phyloP scores from a whole-genome alignment of 2,113 vertebrate species.

The Dipodomys stephensi region DNA sequence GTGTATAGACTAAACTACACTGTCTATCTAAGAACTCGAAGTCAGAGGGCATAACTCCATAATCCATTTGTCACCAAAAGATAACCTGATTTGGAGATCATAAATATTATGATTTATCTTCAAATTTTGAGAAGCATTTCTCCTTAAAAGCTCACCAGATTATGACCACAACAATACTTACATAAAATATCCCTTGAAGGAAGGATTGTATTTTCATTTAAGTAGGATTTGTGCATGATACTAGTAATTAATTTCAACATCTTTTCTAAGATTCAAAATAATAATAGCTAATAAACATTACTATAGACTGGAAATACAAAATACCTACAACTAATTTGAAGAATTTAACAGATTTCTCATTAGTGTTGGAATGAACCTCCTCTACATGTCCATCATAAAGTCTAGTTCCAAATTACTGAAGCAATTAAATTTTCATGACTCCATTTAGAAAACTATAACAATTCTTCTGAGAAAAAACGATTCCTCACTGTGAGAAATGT shows the following conservation, averaged over 20 bases:
- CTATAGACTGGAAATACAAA: neutral
- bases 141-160: constrained; percentile 32
- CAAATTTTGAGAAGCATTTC: constrained; percentile 40
- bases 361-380: neutral
- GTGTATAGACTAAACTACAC: constrained; percentile 74
- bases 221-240: neutral
- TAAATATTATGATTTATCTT: neutral
- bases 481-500: constrained; percentile 26
- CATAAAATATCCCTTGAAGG: constrained; percentile 20
- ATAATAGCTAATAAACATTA: constrained; percentile 17
- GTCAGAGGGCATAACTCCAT: constrained; percentile 67
- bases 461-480: neutral
- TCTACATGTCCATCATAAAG: neutral
- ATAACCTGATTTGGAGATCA: constrained; percentile 36
- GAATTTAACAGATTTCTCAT: neutral
- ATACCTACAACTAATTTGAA: constrained; percentile 25
- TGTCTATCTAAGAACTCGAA: constrained; percentile 67
- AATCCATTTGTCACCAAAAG: constrained; percentile 59
- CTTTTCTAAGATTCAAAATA: constrained; percentile 54
- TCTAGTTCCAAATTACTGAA: constrained; percentile 44
- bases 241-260: constrained; percentile 30
- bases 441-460: constrained; percentile 46
- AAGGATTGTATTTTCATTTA: neutral
- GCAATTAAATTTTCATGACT: neutral
- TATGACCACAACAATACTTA: constrained; percentile 17